Conservation (phyloP, 2,888 invertebrate genomes). For the Vanessa cardui region DNA sequence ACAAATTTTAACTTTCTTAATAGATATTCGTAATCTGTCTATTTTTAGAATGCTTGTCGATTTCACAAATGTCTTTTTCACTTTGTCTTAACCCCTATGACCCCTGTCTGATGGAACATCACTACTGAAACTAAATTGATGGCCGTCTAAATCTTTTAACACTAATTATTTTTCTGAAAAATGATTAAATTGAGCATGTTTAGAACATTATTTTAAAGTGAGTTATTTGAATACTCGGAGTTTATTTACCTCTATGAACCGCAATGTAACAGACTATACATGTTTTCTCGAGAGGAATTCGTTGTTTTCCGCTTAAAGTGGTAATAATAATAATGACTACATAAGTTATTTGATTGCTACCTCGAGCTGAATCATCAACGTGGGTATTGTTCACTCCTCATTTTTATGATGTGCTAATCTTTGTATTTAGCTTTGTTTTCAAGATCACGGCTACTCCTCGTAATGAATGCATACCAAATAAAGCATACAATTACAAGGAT, state of each 20-base stretch:
- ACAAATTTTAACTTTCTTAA: too few relatives aligned
- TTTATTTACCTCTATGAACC: slow-evolving; percentile 2
- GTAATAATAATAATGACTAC: slow-evolving; percentile 5
- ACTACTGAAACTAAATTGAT: too few relatives aligned
- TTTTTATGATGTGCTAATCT: slow-evolving; percentile 14
- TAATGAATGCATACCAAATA: background rate
- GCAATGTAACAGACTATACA: background rate
- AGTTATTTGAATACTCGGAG: background rate
- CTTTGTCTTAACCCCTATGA: too few relatives aligned
- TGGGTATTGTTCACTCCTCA: slow-evolving; percentile 14
- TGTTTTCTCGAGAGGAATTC: background rate
- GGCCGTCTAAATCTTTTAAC: background rate
- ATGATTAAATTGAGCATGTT: background rate
- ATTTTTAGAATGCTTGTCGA: too few relatives aligned
- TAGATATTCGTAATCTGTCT: too few relatives aligned
- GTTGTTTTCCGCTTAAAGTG: slow-evolving; percentile 1
- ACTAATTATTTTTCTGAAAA: background rate
- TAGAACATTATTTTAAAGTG: background rate
- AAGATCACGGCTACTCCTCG: slow-evolving; percentile 22
- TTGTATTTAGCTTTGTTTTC: slow-evolving; percentile 20
- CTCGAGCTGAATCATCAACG: slow-evolving; percentile 13
- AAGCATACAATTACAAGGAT: background rate
- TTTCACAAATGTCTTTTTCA: too few relatives aligned
- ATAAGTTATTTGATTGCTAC: background rate
- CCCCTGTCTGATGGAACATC: too few relatives aligned